Evolutionary conservation across 2,113 vertebrate genomes (phyloP).

Genomic region (Nothoprocta pentlandii): DNA sequence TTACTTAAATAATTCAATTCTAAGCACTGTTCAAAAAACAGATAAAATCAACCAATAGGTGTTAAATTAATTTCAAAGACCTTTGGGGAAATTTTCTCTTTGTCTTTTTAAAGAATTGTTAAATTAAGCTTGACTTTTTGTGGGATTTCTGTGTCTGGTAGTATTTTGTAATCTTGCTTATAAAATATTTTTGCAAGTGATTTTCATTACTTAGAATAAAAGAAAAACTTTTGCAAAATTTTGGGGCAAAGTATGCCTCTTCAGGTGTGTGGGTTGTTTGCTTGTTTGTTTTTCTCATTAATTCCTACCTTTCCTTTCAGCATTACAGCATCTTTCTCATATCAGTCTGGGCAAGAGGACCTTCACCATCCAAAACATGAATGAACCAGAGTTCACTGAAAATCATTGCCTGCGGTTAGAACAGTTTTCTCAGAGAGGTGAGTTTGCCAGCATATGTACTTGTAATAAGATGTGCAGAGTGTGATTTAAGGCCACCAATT

Average conservation of each 20-base stretch:
- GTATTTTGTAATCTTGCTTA: background rate
- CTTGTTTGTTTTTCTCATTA: background rate
- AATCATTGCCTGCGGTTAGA: background rate
- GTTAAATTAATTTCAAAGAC: background rate
- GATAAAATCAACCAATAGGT: rapidly evolving
- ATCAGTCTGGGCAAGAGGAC: background rate
- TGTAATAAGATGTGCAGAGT: background rate
- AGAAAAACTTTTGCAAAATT: background rate
- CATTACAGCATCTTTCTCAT: background rate
- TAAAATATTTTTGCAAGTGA: background rate
- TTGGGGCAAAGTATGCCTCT: background rate
- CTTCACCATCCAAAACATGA: background rate
- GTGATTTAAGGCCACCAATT: background rate
- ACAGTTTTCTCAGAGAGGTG: background rate
- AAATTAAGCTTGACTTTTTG: rapidly evolving
- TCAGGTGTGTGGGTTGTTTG: no score
- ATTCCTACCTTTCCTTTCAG: background rate
- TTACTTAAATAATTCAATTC: background rate
- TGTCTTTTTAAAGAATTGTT: no score
- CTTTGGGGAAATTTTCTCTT: background rate
- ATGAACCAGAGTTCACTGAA: background rate
- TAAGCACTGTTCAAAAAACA: background rate
- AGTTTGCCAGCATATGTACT: rapidly evolving
- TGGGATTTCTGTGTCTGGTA: background rate
- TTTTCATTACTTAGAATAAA: no score